These are phyloP conservation scores for Cheilosia grossa DNA, from an alignment of 2,888 invertebrate species.

Conservation along the genomic window DNA sequence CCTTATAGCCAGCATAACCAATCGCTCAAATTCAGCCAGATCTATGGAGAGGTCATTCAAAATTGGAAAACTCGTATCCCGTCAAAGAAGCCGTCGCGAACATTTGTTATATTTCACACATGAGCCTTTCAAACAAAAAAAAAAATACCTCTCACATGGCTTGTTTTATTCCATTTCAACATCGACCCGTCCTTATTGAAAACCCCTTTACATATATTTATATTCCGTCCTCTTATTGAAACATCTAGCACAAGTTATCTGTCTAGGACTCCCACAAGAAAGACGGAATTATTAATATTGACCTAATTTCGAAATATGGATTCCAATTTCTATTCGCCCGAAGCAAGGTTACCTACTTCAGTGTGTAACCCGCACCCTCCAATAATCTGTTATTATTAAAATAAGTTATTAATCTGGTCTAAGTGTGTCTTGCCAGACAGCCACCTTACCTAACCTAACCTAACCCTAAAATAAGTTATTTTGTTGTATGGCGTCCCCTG, in stretches of 20 bases:
- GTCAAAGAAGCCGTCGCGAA: no score
- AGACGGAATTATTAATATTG: slow-evolving; percentile 21
- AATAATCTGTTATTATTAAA: neutral
- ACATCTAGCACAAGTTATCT: neutral
- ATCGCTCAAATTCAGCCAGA: no score
- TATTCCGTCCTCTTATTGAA: neutral
- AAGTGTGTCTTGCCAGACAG: no score
- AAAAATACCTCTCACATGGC: no score
- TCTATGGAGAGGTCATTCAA: no score
- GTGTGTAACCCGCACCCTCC: neutral
- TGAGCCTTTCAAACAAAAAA: no score
- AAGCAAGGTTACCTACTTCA: slow-evolving; percentile 2
- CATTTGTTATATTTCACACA: no score
- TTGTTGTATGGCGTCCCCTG: slow-evolving; percentile 14
- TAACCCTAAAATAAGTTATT: slow-evolving; percentile 18
- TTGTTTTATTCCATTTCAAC: no score
- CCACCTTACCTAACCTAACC: no score
- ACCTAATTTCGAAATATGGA: slow-evolving; percentile 39
- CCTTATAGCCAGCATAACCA: no score
- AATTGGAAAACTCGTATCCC: no score
- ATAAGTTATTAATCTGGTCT: slow-evolving; percentile 21
- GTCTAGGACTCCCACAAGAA: neutral
- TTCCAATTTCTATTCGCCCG: slow-evolving; percentile 28
- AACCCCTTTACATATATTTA: neutral
- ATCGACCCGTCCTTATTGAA: neutral